Evolutionary conservation across 1,140 invertebrate species (phyloP).

Genomic region (Neodiprion virginianus): DNA sequence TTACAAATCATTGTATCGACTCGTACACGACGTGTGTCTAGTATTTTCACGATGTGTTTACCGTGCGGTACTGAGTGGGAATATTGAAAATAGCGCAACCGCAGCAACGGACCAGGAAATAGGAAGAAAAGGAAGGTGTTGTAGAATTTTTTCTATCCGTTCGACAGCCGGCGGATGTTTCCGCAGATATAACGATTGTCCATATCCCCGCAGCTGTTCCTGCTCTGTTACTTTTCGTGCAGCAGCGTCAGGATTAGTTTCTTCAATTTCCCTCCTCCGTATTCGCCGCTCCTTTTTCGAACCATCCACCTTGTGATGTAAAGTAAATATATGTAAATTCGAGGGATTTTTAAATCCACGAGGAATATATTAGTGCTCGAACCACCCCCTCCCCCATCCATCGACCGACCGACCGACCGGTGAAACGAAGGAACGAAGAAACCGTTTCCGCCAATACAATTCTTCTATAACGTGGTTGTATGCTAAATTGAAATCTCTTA

Average conservation of each 20-base stretch:
- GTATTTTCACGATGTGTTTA: too few species aligned
- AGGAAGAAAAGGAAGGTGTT: too few species aligned
- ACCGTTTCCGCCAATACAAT: constrained; percentile 12
- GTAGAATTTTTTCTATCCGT: too few species aligned
- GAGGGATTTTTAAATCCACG: constrained; percentile 11
- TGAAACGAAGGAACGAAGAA: background rate
- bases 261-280: background rate
- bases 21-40: too few species aligned
- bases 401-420: background rate
- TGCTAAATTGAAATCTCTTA: constrained; percentile 43
- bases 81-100: too few species aligned
- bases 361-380: constrained; percentile 7
- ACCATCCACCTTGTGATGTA: background rate
- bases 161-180: too few species aligned
- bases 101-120: too few species aligned
- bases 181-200: too few species aligned
- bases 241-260: background rate
- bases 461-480: constrained; percentile 15
- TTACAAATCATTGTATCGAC: too few species aligned
- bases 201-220: too few species aligned
- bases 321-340: constrained; percentile 11
- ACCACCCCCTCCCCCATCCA: constrained; percentile 3
- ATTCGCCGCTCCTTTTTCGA: background rate
- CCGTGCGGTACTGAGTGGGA: too few species aligned
- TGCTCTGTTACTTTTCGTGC: background rate